Percentiles rank a stretch among this genome's conserved stretches.
Conservation (phyloP, 2,113 vertebrate species). For the Tragelaphus scriptus region DNA sequence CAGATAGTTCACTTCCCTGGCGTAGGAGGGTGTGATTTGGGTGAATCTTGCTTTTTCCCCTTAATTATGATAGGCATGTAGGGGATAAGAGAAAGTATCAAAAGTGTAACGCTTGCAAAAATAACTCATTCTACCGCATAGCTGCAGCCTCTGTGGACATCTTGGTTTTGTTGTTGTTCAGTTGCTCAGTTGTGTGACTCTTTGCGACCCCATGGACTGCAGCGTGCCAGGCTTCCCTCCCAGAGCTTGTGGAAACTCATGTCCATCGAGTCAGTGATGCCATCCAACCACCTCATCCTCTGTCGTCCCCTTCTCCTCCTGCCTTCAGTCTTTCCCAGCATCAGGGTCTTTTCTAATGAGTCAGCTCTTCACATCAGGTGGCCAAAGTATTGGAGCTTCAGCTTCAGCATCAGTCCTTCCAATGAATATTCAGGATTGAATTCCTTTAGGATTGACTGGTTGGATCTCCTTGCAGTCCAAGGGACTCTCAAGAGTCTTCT, state of each 20-base stretch:
- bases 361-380: not conserved
- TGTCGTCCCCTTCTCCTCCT: not conserved
- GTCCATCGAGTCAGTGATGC: not conserved
- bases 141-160: not conserved
- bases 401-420: not conserved
- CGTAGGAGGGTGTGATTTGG: not conserved
- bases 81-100: not conserved
- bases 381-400: not conserved
- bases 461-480: not conserved
- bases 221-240: not conserved
- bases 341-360: not conserved
- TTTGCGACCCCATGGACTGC: not conserved
- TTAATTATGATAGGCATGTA: not conserved
- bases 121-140: not conserved
- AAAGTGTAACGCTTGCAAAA: not conserved
- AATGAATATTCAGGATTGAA: not conserved
- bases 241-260: not conserved
- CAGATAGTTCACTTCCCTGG: not conserved
- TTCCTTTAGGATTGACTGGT: not conserved
- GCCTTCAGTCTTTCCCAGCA: not conserved
- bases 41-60: not conserved
- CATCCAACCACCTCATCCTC: not conserved
- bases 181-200: not conserved
- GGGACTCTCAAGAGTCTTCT: not conserved
- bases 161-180: not conserved